Evolutionary conservation across 1,140 invertebrate species (phyloP).

Genomic region (Probaryconus sp.): DNA sequence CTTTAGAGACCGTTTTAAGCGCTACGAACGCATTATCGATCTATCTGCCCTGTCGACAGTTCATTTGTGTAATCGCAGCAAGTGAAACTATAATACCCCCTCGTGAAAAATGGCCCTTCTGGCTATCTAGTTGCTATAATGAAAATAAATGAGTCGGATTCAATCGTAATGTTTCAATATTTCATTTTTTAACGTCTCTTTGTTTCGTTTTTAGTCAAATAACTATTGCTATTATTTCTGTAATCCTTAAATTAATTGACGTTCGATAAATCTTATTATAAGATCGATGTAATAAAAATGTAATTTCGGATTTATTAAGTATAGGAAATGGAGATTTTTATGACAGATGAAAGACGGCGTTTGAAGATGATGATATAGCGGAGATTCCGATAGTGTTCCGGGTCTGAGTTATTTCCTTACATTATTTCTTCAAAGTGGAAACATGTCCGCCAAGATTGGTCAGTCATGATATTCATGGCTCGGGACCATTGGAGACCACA

Average conservation of each 20-base stretch:
- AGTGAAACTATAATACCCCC: constrained; percentile 58
- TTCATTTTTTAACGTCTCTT: background rate
- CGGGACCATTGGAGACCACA: constrained; percentile 73
- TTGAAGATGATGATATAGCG: constrained; percentile 53
- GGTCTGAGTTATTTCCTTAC: constrained; percentile 56
- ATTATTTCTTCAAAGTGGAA: constrained; percentile 56
- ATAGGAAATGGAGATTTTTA: constrained; percentile 15
- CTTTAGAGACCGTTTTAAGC: constrained; percentile 62
- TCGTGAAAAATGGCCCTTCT: constrained; percentile 55
- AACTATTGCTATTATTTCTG: no score
- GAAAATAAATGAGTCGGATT: constrained; percentile 45
- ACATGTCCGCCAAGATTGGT: constrained; percentile 72
- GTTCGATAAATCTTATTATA: constrained; percentile 4
- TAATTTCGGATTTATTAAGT: background rate
- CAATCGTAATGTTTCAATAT: background rate
- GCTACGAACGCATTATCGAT: constrained; percentile 61
- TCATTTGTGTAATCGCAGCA: constrained; percentile 62
- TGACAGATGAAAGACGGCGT: constrained; percentile 33
- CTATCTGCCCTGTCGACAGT: constrained; percentile 59
- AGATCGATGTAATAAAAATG: background rate
- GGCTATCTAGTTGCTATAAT: constrained; percentile 44
- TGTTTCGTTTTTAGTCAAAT: no score
- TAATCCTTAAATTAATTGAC: no score
- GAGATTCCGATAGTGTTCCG: constrained; percentile 42
- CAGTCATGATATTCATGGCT: constrained; percentile 79